These are phyloP conservation scores for Odontesthes bonariensis DNA, from an alignment of 2,113 vertebrate genomes.

Conservation along the genomic window DNA sequence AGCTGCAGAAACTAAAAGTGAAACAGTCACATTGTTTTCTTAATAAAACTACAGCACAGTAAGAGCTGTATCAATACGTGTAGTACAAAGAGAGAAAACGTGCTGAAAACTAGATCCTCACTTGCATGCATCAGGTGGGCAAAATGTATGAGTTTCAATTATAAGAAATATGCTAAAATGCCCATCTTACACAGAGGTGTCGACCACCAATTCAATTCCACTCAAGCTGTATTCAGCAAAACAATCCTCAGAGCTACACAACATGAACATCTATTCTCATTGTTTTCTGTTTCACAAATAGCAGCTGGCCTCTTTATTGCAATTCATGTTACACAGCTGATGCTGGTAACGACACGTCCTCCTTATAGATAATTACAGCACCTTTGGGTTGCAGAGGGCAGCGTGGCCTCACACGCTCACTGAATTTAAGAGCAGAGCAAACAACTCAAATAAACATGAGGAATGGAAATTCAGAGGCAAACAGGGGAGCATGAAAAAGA, in stretches of 20 bases:
- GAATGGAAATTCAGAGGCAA: slow-evolving; percentile 10
- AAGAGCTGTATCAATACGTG: too few relatives aligned
- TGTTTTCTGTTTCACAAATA: slow-evolving; percentile 25
- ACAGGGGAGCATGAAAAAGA: background rate
- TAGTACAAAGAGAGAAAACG: too few relatives aligned
- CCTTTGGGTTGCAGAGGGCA: slow-evolving; percentile 4
- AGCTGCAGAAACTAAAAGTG: background rate
- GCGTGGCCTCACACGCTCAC: background rate
- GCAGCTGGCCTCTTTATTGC: slow-evolving; percentile 44
- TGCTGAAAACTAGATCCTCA: background rate
- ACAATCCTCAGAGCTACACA: slow-evolving; percentile 21
- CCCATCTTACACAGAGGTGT: background rate
- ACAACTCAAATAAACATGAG: slow-evolving; percentile 10
- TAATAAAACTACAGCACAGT: background rate
- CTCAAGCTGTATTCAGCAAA: slow-evolving; percentile 13
- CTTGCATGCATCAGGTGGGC: background rate
- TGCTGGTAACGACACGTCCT: slow-evolving; percentile 17
- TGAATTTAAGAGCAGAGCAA: slow-evolving; percentile 10
- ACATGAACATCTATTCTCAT: slow-evolving; percentile 4
- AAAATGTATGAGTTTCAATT: slow-evolving; percentile 5
- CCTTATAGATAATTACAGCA: background rate
- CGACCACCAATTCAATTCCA: slow-evolving; percentile 4
- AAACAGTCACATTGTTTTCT: background rate
- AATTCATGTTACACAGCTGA: slow-evolving; percentile 26
- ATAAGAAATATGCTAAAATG: background rate